Percentiles rank a stretch among this genome's conserved stretches.
Conservation (phyloP, 2,888 invertebrate species). For the Nycteola revayana region DNA sequence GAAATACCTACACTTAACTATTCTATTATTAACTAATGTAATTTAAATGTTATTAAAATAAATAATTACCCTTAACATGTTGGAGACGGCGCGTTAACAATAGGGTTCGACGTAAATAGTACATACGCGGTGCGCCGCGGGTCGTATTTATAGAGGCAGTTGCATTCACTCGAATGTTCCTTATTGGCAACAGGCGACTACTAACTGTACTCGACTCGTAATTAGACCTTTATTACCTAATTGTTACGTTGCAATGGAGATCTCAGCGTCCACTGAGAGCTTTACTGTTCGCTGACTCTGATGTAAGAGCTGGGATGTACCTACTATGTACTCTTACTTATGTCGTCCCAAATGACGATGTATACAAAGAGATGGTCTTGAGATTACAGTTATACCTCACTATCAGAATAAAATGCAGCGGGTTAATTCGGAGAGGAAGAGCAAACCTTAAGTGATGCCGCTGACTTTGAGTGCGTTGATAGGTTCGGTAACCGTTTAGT, state of each 20-base stretch:
- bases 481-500: too few relatives aligned
- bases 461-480: too few relatives aligned
- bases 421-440: too few relatives aligned
- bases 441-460: too few relatives aligned
- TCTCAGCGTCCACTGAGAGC: slow-evolving; percentile 8
- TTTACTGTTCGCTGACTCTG: slow-evolving; percentile 7
- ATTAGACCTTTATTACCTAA: slow-evolving; percentile 23
- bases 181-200: slow-evolving; percentile 37
- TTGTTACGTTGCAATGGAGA: slow-evolving; percentile 13
- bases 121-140: slow-evolving; percentile 34
- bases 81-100: slow-evolving; percentile 48
- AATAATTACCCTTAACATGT: slow-evolving; percentile 58
- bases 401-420: too few relatives aligned
- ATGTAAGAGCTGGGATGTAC: background rate
- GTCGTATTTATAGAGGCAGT: slow-evolving; percentile 63
- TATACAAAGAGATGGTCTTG: too few relatives aligned
- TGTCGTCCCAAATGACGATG: too few relatives aligned
- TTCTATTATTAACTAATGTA: slow-evolving; percentile 4
- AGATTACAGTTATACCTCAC: too few relatives aligned
- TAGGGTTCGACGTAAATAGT: slow-evolving; percentile 50
- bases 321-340: too few relatives aligned
- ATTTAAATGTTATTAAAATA: slow-evolving; percentile 14
- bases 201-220: slow-evolving; percentile 16
- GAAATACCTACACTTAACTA: too few relatives aligned
- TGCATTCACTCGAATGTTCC: slow-evolving; percentile 67